Percentiles rank a stretch among this genome's conserved stretches.
These are phyloP conservation scores for Naso thynnoides DNA, from an alignment of 2,797 vertebrate species.

Conservation along the genomic window DNA sequence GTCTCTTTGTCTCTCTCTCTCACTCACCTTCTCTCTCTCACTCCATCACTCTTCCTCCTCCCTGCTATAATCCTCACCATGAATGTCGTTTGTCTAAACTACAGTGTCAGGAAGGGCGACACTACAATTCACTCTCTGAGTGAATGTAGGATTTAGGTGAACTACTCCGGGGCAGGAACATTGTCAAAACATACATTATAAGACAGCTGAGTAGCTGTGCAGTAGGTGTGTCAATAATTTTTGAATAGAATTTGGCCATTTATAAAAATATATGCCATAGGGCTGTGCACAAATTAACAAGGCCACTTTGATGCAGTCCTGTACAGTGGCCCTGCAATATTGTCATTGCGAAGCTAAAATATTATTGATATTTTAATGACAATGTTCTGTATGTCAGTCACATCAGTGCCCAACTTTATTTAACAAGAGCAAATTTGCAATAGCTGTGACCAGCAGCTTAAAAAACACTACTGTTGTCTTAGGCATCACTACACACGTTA, in stretches of 20 bases:
- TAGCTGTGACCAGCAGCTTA: too few species aligned
- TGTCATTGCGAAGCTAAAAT: too few species aligned
- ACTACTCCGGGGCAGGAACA: conserved; percentile 15
- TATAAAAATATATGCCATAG: not conserved
- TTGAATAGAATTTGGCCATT: conserved; percentile 1
- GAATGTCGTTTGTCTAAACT: conserved; percentile 49
- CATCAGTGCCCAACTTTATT: not conserved
- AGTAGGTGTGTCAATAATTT: not conserved
- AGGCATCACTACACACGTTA: too few species aligned
- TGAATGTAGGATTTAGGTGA: conserved; percentile 38
- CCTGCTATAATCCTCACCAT: conserved; percentile 56
- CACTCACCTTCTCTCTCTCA: conserved; percentile 3
- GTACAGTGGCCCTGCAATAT: not conserved
- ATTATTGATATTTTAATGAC: not conserved
- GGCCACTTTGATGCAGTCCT: not conserved
- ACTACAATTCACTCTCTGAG: conserved; percentile 26
- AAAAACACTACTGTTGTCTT: too few species aligned
- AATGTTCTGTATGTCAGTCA: not conserved
- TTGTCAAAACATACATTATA: conserved; percentile 22
- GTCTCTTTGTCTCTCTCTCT: conserved; percentile 1
- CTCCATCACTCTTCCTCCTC: not conserved
- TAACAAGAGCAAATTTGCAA: too few species aligned
- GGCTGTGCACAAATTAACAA: not conserved
- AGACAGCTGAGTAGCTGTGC: conserved; percentile 1
- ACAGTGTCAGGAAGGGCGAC: conserved; percentile 46